Conservation (phyloP, 2,797 vertebrate genomes). For the Atherinosoma microstoma region DNA sequence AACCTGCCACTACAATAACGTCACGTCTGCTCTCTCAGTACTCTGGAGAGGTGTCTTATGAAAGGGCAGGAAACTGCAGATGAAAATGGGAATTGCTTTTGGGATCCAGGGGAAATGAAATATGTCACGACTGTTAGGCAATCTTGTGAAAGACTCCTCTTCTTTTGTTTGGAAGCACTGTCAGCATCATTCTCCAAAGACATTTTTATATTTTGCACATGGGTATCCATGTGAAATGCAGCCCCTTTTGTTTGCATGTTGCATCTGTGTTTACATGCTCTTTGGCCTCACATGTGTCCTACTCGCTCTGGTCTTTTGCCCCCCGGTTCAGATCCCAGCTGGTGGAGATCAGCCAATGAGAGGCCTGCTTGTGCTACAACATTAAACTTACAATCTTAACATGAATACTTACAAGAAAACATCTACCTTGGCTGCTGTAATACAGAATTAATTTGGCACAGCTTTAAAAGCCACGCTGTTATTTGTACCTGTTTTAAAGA, state of each 20-base stretch:
- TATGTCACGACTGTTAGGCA: background rate
- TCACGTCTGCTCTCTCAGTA: constrained; percentile 12
- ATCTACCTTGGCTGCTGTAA: background rate
- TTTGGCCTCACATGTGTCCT: constrained; percentile 1
- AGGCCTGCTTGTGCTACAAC: constrained; percentile 1
- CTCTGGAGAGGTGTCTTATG: constrained; percentile 33
- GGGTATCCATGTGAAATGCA: background rate
- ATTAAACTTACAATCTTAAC: background rate
- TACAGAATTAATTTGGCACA: background rate
- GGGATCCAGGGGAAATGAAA: constrained; percentile 16
- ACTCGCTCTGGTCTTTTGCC: constrained; percentile 11
- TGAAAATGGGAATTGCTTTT: constrained; percentile 57
- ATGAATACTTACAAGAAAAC: background rate
- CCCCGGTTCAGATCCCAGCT: constrained; percentile 25
- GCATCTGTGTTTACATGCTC: constrained; percentile 31
- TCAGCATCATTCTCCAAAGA: background rate
- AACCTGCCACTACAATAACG: constrained; percentile 42
- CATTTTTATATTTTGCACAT: background rate
- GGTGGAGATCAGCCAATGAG: constrained; percentile 9
- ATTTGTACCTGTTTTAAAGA: background rate
- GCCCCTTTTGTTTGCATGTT: constrained; percentile 11
- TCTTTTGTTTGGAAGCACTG: background rate
- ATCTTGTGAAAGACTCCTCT: background rate
- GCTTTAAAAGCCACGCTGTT: background rate
- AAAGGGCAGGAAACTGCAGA: constrained; percentile 32